These are phyloP conservation scores for Hypena proboscidalis DNA, from an alignment of 2,888 invertebrate species.

Conservation along the genomic window DNA sequence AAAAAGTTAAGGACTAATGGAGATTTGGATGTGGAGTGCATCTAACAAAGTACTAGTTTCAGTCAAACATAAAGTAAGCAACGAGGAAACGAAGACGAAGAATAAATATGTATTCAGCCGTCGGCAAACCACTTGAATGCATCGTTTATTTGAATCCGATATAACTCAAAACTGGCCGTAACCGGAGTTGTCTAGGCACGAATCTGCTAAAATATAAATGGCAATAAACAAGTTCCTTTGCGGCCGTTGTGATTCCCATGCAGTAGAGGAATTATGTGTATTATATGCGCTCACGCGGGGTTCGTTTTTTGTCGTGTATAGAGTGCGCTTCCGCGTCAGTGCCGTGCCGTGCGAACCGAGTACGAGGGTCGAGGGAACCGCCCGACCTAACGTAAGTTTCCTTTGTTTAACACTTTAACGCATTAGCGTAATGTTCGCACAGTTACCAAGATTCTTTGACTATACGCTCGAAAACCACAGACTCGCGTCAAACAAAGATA, in stretches of 20 bases:
- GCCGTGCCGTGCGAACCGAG: slow-evolving; percentile 75
- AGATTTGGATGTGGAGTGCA: no score
- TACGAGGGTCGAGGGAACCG: slow-evolving; percentile 71
- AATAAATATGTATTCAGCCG: slow-evolving; percentile 20
- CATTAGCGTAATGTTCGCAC: slow-evolving; percentile 54
- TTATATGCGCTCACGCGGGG: slow-evolving; percentile 60
- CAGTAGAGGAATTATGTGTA: slow-evolving; percentile 54
- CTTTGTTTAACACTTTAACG: slow-evolving; percentile 73
- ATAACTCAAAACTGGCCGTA: slow-evolving; percentile 32
- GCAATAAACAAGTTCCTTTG: slow-evolving; percentile 31
- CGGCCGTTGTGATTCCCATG: slow-evolving; percentile 53
- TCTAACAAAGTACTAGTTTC: slow-evolving; percentile 21
- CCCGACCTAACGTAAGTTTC: slow-evolving; percentile 67
- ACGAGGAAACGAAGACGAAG: slow-evolving; percentile 27
- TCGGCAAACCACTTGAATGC: slow-evolving; percentile 26
- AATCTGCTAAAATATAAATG: slow-evolving; percentile 38
- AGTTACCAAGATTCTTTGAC: slow-evolving; percentile 21
- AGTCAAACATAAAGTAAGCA: slow-evolving; percentile 20
- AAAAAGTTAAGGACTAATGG: no score
- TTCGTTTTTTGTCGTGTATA: slow-evolving; percentile 69
- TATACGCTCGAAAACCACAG: neutral
- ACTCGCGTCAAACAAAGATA: no score
- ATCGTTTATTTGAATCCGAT: slow-evolving; percentile 32
- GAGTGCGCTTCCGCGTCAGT: slow-evolving; percentile 69
- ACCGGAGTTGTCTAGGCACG: slow-evolving; percentile 26